phyloP scores from a whole-genome alignment of 2,888 invertebrate species.

The Hemistola chrysoprasaria region DNA sequence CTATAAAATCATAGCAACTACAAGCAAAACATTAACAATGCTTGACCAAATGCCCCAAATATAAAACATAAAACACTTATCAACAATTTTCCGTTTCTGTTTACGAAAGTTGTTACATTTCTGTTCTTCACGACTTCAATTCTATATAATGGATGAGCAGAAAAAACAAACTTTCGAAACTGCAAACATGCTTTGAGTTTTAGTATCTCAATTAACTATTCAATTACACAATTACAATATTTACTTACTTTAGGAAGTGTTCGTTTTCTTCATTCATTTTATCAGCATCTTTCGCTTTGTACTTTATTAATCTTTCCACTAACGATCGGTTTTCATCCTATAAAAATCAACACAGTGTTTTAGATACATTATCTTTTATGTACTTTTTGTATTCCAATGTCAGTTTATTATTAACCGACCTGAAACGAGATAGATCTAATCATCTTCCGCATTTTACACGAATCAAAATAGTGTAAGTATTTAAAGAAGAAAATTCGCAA shows the following conservation, averaged over 20 bases:
- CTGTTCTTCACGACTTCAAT: not conserved
- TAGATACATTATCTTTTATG: slow-evolving; percentile 1
- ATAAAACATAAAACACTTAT: slow-evolving; percentile 12
- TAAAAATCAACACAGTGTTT: slow-evolving; percentile 45
- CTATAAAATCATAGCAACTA: slow-evolving; percentile 43
- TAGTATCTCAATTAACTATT: slow-evolving; percentile 27
- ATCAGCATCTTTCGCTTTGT: slow-evolving; percentile 97
- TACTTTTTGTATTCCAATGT: not conserved
- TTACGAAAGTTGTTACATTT: slow-evolving; percentile 9
- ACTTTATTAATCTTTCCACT: slow-evolving; percentile 93
- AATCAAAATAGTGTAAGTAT: slow-evolving; percentile 8
- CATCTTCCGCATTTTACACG: slow-evolving; percentile 24
- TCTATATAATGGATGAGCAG: slow-evolving; percentile 8
- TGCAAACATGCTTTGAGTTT: slow-evolving; percentile 40
- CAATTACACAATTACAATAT: slow-evolving; percentile 10
- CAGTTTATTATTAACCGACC: slow-evolving; percentile 5
- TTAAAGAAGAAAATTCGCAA: slow-evolving; percentile 7
- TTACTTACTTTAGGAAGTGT: slow-evolving; percentile 92
- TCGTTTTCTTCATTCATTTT: slow-evolving; percentile 98
- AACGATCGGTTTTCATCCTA: slow-evolving; percentile 94
- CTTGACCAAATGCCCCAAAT: slow-evolving; percentile 54
- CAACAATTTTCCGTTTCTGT: slow-evolving; percentile 5
- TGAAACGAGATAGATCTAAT: slow-evolving; percentile 17
- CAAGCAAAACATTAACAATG: slow-evolving; percentile 42
- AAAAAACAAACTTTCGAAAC: slow-evolving; percentile 36